Evolutionary conservation across 2,888 invertebrate genomes (phyloP).

Genomic region (Crioceris asparagi): DNA sequence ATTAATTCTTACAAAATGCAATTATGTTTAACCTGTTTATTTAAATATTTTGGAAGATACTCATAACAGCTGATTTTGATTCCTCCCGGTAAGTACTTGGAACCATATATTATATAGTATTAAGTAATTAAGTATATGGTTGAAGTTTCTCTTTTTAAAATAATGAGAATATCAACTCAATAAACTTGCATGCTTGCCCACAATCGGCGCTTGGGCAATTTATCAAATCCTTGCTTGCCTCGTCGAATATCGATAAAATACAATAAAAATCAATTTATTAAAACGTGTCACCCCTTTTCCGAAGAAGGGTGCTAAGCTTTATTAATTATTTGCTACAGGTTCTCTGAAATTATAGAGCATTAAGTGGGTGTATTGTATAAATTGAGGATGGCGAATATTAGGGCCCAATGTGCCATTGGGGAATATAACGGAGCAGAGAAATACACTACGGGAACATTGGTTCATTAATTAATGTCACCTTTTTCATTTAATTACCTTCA

Average conservation of each 20-base stretch:
- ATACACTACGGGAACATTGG: constrained; percentile 14
- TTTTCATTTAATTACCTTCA: constrained; percentile 30
- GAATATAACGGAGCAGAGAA: constrained; percentile 17
- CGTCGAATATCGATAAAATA: constrained; percentile 16
- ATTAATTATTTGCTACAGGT: constrained; percentile 21
- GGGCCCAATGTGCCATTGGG: constrained; percentile 17
- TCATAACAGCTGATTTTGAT: too few relatives aligned
- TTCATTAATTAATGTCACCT: constrained; percentile 34
- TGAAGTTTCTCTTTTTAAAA: too few relatives aligned
- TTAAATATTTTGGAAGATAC: too few relatives aligned
- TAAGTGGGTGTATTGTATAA: constrained; percentile 23
- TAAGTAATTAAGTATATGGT: too few relatives aligned
- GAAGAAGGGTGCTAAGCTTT: constrained; percentile 16
- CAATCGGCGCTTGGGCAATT: too few relatives aligned
- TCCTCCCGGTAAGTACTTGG: too few relatives aligned
- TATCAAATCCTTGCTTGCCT: too few relatives aligned
- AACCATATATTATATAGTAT: too few relatives aligned
- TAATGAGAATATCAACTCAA: too few relatives aligned
- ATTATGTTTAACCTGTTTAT: too few relatives aligned
- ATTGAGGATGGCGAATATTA: constrained; percentile 18
- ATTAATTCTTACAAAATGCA: too few relatives aligned
- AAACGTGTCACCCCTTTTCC: constrained; percentile 20
- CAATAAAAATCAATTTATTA: constrained; percentile 23
- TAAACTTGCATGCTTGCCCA: too few relatives aligned
- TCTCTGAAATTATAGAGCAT: constrained; percentile 22